Conservation (phyloP, 2,113 vertebrate genomes). For the Prietella phreatophila region DNA sequence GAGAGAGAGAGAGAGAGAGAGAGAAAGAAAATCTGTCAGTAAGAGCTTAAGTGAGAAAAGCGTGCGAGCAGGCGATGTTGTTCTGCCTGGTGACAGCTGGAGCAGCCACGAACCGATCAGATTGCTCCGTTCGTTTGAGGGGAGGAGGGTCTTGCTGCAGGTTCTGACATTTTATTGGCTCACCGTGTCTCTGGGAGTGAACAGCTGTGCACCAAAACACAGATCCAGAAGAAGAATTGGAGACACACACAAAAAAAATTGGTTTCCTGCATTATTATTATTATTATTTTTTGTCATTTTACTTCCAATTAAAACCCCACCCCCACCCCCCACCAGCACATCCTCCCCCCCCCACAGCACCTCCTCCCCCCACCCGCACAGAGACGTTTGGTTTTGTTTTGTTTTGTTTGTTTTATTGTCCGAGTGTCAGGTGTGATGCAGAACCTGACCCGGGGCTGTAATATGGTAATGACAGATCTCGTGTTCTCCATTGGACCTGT, state of each 20-base stretch:
- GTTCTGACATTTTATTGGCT: constrained; percentile 52
- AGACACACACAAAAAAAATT: neutral
- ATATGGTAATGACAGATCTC: neutral
- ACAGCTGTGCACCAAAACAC: constrained; percentile 43
- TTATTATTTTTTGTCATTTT: neutral
- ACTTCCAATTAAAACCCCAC: neutral
- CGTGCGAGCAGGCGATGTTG: constrained; percentile 65
- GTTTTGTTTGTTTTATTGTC: neutral
- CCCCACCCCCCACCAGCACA: neutral
- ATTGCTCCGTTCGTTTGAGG: constrained; percentile 59
- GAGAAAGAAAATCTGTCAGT: constrained; percentile 58
- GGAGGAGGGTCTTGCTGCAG: constrained; percentile 65
- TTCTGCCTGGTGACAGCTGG: constrained; percentile 81
- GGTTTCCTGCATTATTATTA: neutral
- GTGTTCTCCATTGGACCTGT: constrained; percentile 6
- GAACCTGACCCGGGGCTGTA: neutral
- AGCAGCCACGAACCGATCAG: constrained; percentile 68
- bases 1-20: constrained; percentile 26
- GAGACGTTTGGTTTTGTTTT: neutral
- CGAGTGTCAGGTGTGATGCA: constrained; percentile 2
- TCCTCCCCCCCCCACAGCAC: too few species aligned
- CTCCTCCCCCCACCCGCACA: neutral
- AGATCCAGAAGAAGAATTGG: neutral
- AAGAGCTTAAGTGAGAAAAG: constrained; percentile 68
- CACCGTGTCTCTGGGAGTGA: constrained; percentile 54